Evolutionary conservation across 2,113 vertebrate genomes (phyloP).

Genomic region (Macheiramphus alcinus): DNA sequence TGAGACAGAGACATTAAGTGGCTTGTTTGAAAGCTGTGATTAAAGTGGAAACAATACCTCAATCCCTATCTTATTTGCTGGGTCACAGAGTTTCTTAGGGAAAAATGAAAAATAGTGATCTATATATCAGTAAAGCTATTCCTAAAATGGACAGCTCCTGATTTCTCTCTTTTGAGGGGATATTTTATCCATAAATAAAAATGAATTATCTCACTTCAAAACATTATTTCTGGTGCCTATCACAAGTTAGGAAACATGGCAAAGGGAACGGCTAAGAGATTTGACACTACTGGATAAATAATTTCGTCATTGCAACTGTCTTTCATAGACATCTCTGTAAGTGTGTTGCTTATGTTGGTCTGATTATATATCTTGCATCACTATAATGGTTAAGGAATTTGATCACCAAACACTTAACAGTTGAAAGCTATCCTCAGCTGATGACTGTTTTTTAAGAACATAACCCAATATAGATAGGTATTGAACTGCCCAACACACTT

Average conservation of each 20-base stretch:
- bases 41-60: neutral
- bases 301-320: neutral
- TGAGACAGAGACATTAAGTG: neutral
- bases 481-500: neutral
- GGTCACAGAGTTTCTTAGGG: neutral
- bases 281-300: neutral
- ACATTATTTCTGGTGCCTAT: neutral
- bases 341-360: neutral
- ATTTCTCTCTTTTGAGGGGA: neutral
- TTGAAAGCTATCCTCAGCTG: neutral
- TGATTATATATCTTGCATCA: neutral
- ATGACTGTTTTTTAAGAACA: neutral
- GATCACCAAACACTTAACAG: neutral
- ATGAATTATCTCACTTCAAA: neutral
- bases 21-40: neutral
- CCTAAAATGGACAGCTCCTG: neutral
- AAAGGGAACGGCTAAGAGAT: neutral
- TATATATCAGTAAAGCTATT: neutral
- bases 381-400: neutral
- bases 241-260: neutral
- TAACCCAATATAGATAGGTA: neutral
- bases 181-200: neutral
- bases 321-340: neutral
- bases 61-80: neutral
- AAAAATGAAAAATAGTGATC: neutral